Evolutionary conservation across 2,113 vertebrate genomes (phyloP).

Genomic region (Pterocles gutturalis): DNA sequence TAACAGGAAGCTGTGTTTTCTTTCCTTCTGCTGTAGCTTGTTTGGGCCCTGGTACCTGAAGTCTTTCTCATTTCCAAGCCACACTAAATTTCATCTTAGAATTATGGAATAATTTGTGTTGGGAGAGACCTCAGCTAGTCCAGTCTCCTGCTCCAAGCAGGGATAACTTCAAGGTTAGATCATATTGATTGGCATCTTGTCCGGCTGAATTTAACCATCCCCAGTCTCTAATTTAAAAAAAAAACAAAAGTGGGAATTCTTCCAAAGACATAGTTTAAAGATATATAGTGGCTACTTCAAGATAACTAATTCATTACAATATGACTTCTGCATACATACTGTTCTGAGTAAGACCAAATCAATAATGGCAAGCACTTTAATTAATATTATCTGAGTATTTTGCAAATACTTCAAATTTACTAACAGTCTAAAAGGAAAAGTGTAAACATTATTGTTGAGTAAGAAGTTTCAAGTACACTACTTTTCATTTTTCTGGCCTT

Average conservation of each 20-base stretch:
- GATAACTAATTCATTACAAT: neutral
- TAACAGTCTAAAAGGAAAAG: neutral
- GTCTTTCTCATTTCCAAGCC: neutral
- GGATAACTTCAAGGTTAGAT: neutral
- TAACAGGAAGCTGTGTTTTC: neutral
- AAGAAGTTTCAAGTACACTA: neutral
- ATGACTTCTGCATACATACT: neutral
- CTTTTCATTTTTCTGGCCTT: neutral
- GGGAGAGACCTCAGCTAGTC: neutral
- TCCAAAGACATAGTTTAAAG: neutral
- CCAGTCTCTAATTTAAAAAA: neutral
- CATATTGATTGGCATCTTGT: fast-evolving
- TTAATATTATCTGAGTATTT: neutral
- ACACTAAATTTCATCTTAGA: neutral
- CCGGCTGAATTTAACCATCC: neutral
- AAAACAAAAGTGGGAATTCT: neutral
- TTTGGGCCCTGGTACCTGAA: neutral
- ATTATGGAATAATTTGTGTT: neutral
- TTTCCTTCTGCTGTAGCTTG: neutral
- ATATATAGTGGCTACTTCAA: neutral
- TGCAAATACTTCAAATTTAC: neutral
- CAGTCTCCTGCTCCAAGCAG: neutral
- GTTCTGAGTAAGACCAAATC: neutral
- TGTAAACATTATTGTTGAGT: neutral
- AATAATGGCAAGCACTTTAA: neutral